A percentile compares a stretch with the other conserved stretches of the same genome.
These are phyloP conservation scores for Xestia c-nigrum DNA, from an alignment of 2,888 invertebrate species.

Conservation along the genomic window DNA sequence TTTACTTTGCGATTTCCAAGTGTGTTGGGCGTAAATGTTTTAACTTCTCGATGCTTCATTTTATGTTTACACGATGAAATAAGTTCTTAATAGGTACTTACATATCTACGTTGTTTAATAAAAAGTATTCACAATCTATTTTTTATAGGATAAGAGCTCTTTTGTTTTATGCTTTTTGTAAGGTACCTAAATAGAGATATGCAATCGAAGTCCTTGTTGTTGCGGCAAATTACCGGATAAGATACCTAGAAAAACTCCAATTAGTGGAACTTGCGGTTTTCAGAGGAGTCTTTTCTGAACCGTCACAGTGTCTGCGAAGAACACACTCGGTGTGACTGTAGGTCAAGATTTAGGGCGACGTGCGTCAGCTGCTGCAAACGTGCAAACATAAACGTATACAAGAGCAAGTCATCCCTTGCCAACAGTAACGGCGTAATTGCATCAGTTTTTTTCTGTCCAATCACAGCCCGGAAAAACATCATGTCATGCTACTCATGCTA, in stretches of 20 bases:
- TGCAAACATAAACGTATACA: conserved; percentile 13
- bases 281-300: background rate
- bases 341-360: conserved; percentile 43
- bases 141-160: conserved; percentile 28
- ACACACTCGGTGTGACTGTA: conserved; percentile 21
- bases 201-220: conserved; percentile 29
- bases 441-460: conserved; percentile 12
- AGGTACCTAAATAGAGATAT: conserved; percentile 28
- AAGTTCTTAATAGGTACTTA: conserved; percentile 6
- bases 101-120: conserved; percentile 11
- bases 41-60: conserved; percentile 30
- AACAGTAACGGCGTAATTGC: conserved; percentile 7
- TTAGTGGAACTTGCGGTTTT: background rate
- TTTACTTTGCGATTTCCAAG: conserved; percentile 51
- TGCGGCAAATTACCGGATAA: background rate
- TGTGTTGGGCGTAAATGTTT: conserved; percentile 43
- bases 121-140: conserved; percentile 31
- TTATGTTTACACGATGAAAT: conserved; percentile 31
- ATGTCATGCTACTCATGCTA: background rate
- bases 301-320: background rate
- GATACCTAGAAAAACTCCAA: background rate
- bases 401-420: conserved; percentile 22
- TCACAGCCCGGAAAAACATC: background rate
- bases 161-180: conserved; percentile 29
- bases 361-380: conserved; percentile 23